These are phyloP conservation scores for Pseudorhiza aurosa DNA, from an alignment of 30 jellyfish, hydroid and myxozoan genomes.

Conservation along the genomic window DNA sequence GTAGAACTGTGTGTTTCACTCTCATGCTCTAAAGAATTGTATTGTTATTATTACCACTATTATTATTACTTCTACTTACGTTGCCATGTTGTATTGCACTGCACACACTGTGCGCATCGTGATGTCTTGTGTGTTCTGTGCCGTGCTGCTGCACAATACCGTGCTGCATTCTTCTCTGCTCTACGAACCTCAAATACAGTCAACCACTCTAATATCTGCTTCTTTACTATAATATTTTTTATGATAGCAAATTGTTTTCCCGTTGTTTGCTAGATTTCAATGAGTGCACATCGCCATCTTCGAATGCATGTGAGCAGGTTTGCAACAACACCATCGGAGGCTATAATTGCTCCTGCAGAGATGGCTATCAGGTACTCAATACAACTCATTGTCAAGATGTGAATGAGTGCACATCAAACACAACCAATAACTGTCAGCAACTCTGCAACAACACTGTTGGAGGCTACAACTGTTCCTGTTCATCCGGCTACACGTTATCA, in stretches of 20 bases:
- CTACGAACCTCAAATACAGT: too few relatives aligned
- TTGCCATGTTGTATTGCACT: too few relatives aligned
- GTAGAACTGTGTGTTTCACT: too few relatives aligned
- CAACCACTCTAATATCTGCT: too few relatives aligned
- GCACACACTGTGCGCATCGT: too few relatives aligned
- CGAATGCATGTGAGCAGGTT: constrained; percentile 23
- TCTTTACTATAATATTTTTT: neutral
- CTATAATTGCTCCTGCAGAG: constrained; percentile 32
- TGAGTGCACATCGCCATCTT: neutral
- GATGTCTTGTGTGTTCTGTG: too few relatives aligned
- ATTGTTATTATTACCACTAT: too few relatives aligned
- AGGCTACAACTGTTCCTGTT: constrained; percentile 3
- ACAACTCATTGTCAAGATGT: constrained; percentile 27
- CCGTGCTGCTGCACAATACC: too few relatives aligned
- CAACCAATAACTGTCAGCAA: neutral
- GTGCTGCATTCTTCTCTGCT: too few relatives aligned
- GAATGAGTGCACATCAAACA: constrained; percentile 5
- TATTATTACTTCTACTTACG: too few relatives aligned
- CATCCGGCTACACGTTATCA: neutral
- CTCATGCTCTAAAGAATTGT: too few relatives aligned
- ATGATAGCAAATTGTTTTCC: too few relatives aligned
- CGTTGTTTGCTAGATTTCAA: constrained; percentile 11
- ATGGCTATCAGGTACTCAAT: constrained; percentile 18
- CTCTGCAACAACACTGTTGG: constrained; percentile 21
- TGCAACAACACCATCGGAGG: constrained; percentile 10